A percentile compares a stretch with the other conserved stretches of the same genome.
These are phyloP conservation scores for Oxyscelio sp. DNA, from an alignment of 2,888 invertebrate genomes.

Conservation along the genomic window DNA sequence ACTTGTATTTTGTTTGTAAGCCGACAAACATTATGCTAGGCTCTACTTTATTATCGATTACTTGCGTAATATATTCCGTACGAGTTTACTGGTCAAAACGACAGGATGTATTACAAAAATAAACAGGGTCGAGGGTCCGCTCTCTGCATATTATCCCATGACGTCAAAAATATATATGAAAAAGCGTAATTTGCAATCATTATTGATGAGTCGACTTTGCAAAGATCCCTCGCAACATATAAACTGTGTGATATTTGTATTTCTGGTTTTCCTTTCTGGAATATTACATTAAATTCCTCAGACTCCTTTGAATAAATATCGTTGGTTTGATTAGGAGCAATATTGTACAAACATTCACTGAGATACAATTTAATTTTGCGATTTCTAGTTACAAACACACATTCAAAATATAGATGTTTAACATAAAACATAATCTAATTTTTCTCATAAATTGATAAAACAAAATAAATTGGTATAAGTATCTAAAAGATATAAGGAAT, in stretches of 20 bases:
- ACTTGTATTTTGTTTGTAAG: conserved; percentile 6
- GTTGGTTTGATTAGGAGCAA: not conserved
- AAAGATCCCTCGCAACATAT: not conserved
- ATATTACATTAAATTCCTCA: not conserved
- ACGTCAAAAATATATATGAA: conserved; percentile 12
- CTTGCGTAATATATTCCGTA: conserved; percentile 19
- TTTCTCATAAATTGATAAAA: no score
- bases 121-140: conserved; percentile 18
- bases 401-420: not conserved
- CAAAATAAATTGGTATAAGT: no score
- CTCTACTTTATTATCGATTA: conserved; percentile 17
- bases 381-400: not conserved
- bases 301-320: not conserved
- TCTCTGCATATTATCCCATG: conserved; percentile 10
- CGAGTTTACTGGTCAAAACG: not conserved
- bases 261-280: not conserved
- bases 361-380: not conserved
- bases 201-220: conserved; percentile 33
- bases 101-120: conserved; percentile 11
- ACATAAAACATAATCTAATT: no score
- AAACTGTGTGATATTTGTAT: not conserved
- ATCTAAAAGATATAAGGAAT: no score
- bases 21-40: not conserved
- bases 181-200: conserved; percentile 21
- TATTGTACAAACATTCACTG: not conserved